These are phyloP conservation scores for Musca domestica DNA, from an alignment of 1,140 invertebrate genomes.

Conservation along the genomic window DNA sequence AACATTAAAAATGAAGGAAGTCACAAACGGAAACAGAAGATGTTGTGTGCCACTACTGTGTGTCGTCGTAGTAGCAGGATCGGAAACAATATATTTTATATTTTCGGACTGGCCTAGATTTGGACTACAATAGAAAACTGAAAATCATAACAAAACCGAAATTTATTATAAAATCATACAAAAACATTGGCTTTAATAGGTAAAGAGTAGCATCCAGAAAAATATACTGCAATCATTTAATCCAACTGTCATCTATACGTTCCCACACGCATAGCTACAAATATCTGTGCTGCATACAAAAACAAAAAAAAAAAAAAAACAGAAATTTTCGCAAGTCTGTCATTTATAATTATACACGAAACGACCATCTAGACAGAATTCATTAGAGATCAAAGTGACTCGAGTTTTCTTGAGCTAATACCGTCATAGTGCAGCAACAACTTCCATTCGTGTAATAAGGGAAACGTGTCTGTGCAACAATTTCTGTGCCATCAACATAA, in stretches of 20 bases:
- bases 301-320: too few species aligned
- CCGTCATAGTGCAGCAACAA: too few species aligned
- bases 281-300: too few species aligned
- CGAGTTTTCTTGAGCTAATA: too few species aligned
- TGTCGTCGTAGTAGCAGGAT: neutral
- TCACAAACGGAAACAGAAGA: neutral
- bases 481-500: neutral
- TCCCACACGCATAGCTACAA: too few species aligned
- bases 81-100: constrained; percentile 1
- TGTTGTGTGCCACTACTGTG: neutral
- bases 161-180: neutral
- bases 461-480: too few species aligned
- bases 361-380: too few species aligned
- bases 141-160: neutral
- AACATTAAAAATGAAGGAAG: neutral
- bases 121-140: neutral
- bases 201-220: constrained; percentile 2
- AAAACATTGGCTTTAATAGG: constrained; percentile 14
- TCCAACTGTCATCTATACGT: neutral
- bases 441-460: too few species aligned
- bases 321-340: too few species aligned
- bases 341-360: too few species aligned
- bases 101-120: constrained; percentile 1
- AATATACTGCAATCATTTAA: neutral
- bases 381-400: too few species aligned